phyloP scores from a whole-genome alignment of 2,888 invertebrate genomes.

The Crematogaster levior region DNA sequence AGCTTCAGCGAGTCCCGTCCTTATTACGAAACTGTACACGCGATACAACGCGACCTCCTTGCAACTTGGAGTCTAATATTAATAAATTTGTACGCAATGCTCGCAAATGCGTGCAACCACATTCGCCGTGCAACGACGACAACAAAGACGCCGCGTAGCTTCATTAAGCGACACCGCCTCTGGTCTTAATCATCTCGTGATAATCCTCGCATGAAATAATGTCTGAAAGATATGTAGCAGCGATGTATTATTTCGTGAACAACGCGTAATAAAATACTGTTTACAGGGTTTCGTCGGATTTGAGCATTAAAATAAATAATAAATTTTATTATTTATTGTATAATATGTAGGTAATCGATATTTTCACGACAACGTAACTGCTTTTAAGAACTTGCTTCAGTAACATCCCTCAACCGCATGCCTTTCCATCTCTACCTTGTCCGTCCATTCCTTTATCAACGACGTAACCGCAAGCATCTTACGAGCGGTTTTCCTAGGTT shows the following conservation, averaged over 20 bases:
- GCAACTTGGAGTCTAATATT: constrained; percentile 39
- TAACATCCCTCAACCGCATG: neutral
- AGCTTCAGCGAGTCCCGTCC: constrained; percentile 8
- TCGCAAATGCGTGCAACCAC: constrained; percentile 36
- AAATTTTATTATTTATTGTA: neutral
- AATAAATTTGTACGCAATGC: constrained; percentile 49
- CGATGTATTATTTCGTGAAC: neutral
- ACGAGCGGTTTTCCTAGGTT: constrained; percentile 39
- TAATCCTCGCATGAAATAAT: no score
- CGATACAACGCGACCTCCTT: constrained; percentile 4
- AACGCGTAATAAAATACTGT: neutral
- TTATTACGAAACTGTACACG: constrained; percentile 41
- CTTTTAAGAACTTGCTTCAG: constrained; percentile 20
- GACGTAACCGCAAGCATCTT: constrained; percentile 45
- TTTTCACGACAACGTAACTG: neutral
- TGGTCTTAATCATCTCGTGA: constrained; percentile 13
- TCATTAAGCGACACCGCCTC: constrained; percentile 53
- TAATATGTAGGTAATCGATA: neutral
- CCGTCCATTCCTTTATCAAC: constrained; percentile 27
- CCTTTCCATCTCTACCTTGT: neutral
- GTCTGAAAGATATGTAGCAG: neutral
- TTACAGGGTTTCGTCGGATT: neutral
- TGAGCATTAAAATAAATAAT: neutral
- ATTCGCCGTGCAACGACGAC: constrained; percentile 1
- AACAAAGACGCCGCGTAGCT: constrained; percentile 21